Evolutionary conservation across 2,113 vertebrate genomes (phyloP).

Genomic region (Psilopsiagon aymara): DNA sequence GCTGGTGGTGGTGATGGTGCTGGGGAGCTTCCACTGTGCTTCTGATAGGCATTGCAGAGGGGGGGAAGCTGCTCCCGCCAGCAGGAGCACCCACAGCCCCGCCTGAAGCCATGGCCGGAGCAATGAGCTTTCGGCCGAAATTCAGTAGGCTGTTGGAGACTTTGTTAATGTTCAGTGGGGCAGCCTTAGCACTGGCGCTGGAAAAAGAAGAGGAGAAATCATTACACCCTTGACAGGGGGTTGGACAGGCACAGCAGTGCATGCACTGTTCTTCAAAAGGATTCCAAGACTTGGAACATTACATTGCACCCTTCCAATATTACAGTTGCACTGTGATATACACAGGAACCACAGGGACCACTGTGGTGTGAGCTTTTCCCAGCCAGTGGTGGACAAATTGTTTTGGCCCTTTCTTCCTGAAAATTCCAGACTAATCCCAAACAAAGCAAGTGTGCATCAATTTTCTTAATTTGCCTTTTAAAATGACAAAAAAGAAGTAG

Average conservation of each 20-base stretch:
- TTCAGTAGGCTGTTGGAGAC: conserved; percentile 95
- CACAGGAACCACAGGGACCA: not conserved
- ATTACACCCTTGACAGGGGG: not conserved
- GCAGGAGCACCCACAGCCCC: conserved; percentile 62
- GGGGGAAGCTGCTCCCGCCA: conserved; percentile 44
- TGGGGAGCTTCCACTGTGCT: conserved; percentile 50
- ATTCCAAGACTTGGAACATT: not conserved
- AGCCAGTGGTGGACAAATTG: not conserved
- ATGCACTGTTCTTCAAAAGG: not conserved
- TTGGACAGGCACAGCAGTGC: not conserved
- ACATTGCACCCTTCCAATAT: not conserved
- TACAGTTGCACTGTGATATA: not conserved
- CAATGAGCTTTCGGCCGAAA: conserved; percentile 94
- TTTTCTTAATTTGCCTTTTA: not conserved
- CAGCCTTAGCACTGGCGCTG: conserved; percentile 78
- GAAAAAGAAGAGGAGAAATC: not conserved
- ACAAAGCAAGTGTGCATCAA: not conserved
- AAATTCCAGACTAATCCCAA: not conserved
- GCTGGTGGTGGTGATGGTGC: conserved; percentile 56
- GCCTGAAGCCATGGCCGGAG: conserved; percentile 82
- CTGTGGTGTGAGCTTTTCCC: not conserved
- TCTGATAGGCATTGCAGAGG: conserved; percentile 14
- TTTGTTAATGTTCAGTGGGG: conserved; percentile 96
- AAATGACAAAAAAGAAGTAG: not conserved
- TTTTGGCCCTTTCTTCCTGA: not conserved